Conservation (phyloP, 2,888 invertebrate genomes). For the Epiblema foenella region DNA sequence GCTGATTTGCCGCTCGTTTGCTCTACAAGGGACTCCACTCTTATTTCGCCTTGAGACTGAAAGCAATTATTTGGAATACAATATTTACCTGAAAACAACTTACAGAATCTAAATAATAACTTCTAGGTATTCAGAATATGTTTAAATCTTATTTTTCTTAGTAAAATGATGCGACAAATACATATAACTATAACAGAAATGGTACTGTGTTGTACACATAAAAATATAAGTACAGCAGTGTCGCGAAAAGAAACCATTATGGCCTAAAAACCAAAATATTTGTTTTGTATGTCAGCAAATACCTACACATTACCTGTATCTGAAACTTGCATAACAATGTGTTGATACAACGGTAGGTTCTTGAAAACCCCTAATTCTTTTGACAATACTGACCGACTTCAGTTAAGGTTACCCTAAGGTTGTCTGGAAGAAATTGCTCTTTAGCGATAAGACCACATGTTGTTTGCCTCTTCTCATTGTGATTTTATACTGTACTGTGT, state of each 20-base stretch:
- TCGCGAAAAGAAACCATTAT: not conserved
- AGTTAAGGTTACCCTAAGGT: too few relatives aligned
- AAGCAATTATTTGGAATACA: slow-evolving; percentile 53
- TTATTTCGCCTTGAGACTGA: slow-evolving; percentile 61
- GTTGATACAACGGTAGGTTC: not conserved
- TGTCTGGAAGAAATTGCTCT: too few relatives aligned
- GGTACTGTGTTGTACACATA: too few relatives aligned
- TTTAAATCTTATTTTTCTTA: not conserved
- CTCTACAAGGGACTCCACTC: slow-evolving; percentile 69
- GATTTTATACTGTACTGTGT: too few relatives aligned
- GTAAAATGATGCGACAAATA: not conserved
- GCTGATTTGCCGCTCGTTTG: slow-evolving; percentile 60
- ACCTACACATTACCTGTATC: slow-evolving; percentile 5
- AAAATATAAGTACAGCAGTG: too few relatives aligned
- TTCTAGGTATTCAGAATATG: slow-evolving; percentile 23
- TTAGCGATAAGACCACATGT: too few relatives aligned
- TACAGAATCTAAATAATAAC: slow-evolving; percentile 18
- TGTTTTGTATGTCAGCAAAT: slow-evolving; percentile 5
- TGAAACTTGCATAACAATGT: not conserved
- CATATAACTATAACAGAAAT: not conserved
- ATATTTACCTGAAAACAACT: slow-evolving; percentile 39
- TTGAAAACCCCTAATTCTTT: not conserved
- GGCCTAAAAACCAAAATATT: slow-evolving; percentile 14
- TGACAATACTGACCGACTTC: not conserved
- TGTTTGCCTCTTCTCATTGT: too few relatives aligned